These are phyloP conservation scores for Aleiodes alternator DNA, from an alignment of 2,888 invertebrate species.

Conservation along the genomic window DNA sequence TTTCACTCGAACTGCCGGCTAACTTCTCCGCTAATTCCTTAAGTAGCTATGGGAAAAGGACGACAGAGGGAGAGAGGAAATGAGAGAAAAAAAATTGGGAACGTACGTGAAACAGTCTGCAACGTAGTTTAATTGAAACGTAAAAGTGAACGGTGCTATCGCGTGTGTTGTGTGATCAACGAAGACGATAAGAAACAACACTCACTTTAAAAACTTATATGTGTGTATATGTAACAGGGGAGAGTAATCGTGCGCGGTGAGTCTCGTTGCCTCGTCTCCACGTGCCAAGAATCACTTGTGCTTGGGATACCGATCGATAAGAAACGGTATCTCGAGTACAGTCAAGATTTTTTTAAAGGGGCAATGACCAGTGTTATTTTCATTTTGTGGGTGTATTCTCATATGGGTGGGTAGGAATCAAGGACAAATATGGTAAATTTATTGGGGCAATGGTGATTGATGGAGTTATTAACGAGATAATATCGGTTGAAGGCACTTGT, in stretches of 20 bases:
- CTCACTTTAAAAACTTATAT: slow-evolving; percentile 3
- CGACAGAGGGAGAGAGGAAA: background rate
- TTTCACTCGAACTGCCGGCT: slow-evolving; percentile 19
- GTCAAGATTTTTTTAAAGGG: slow-evolving; percentile 39
- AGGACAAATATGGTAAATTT: background rate
- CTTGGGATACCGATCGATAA: slow-evolving; percentile 51
- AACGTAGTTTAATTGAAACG: slow-evolving; percentile 53
- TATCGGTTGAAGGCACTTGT: slow-evolving; percentile 23
- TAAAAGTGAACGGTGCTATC: slow-evolving; percentile 54
- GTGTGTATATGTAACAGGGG: slow-evolving; percentile 20
- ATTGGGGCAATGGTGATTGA: slow-evolving; percentile 19
- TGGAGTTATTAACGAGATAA: slow-evolving; percentile 29
- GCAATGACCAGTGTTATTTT: slow-evolving; percentile 42
- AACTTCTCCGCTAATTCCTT: slow-evolving; percentile 9
- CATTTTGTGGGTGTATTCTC: background rate
- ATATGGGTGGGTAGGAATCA: background rate
- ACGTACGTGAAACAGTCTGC: slow-evolving; percentile 30
- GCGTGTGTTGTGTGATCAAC: slow-evolving; percentile 48
- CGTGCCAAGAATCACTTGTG: slow-evolving; percentile 53
- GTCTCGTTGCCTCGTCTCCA: slow-evolving; percentile 42
- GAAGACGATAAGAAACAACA: slow-evolving; percentile 49
- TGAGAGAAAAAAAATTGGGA: background rate
- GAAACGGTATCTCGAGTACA: slow-evolving; percentile 48
- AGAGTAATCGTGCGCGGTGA: slow-evolving; percentile 41
- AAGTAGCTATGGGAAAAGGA: background rate